Evolutionary conservation across 2,888 invertebrate genomes (phyloP).

Genomic region (Alentia gelatinosa): DNA sequence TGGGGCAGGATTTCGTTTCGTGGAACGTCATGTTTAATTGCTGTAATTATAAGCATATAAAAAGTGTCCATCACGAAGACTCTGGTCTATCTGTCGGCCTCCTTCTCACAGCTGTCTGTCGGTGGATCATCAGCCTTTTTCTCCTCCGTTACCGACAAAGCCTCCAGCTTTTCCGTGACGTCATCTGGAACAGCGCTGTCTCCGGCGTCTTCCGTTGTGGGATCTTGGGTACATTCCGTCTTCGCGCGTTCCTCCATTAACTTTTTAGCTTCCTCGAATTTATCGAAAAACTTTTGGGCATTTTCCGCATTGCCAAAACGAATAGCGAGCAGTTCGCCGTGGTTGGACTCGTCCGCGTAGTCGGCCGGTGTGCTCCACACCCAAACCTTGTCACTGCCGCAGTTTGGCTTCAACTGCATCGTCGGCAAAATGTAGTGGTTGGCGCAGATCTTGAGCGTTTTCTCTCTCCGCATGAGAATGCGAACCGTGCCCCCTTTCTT

Average conservation of each 20-base stretch:
- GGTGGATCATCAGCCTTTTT: conserved; percentile 9
- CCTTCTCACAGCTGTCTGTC: conserved; percentile 37
- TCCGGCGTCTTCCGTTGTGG: neutral
- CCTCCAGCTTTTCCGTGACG: conserved; percentile 28
- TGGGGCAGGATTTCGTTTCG: no score
- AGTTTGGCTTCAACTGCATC: conserved; percentile 90
- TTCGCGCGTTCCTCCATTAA: neutral
- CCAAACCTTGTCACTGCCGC: conserved; percentile 90
- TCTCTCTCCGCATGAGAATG: conserved; percentile 79
- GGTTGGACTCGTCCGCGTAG: conserved; percentile 90
- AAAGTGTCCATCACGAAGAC: no score
- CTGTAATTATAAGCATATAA: no score
- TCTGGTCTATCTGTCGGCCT: conserved; percentile 56
- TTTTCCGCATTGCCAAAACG: conserved; percentile 90
- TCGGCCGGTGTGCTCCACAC: conserved; percentile 91
- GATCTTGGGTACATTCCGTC: neutral
- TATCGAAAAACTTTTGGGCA: conserved; percentile 77
- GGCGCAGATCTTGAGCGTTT: conserved; percentile 79
- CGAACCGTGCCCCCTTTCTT: conserved; percentile 82
- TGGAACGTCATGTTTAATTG: no score
- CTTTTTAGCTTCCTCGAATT: conserved; percentile 72
- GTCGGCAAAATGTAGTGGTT: conserved; percentile 75
- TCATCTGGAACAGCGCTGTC: conserved; percentile 43
- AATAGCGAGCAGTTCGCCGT: conserved; percentile 90
- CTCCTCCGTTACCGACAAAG: conserved; percentile 48